Evolutionary conservation across 2,888 invertebrate species (phyloP).

Genomic region (Amorpha juglandis): DNA sequence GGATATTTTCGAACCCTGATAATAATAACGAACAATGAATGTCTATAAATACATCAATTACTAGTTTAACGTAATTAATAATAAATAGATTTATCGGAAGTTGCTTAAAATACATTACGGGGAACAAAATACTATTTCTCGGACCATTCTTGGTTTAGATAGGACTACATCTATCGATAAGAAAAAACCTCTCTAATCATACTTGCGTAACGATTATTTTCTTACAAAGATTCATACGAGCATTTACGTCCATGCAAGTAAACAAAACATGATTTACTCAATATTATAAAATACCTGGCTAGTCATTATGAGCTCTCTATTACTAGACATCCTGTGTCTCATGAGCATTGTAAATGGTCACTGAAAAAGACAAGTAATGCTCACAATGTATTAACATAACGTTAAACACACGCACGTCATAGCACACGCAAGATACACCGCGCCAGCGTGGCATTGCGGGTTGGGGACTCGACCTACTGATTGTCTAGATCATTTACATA

Average conservation of each 20-base stretch:
- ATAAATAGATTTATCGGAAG: neutral
- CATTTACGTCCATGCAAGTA: conserved; percentile 22
- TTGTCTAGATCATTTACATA: too few species aligned
- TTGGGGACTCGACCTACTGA: too few species aligned
- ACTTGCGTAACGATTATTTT: neutral
- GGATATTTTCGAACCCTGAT: too few species aligned
- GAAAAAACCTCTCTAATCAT: neutral
- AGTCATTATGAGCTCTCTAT: conserved; percentile 26
- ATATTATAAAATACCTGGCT: conserved; percentile 23
- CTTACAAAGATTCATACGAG: neutral
- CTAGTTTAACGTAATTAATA: neutral
- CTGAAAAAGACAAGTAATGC: conserved; percentile 26
- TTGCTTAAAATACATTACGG: neutral
- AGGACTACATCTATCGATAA: neutral
- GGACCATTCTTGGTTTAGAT: neutral
- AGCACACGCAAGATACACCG: too few species aligned
- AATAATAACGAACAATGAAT: neutral
- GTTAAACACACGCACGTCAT: neutral
- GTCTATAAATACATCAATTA: neutral
- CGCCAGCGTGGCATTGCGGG: too few species aligned
- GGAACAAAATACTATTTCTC: neutral
- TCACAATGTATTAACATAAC: neutral
- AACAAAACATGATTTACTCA: conserved; percentile 18
- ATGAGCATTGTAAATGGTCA: conserved; percentile 27
- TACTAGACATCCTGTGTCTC: conserved; percentile 24